phyloP scores from a whole-genome alignment of 2,888 invertebrate genomes.

The Eremobia ochroleuca region DNA sequence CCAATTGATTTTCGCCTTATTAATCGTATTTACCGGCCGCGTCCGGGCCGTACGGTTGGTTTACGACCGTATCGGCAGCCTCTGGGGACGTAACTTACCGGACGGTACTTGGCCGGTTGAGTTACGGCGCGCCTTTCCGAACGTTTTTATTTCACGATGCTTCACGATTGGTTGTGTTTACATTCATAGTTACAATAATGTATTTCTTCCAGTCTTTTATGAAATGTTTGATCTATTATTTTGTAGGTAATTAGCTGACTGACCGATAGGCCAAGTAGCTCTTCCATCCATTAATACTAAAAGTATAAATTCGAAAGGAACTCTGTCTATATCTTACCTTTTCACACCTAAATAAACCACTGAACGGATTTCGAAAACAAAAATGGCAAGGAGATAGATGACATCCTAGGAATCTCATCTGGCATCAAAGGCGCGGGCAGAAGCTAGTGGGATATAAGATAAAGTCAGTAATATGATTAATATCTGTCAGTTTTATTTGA shows the following conservation, averaged over 20 bases:
- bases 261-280: background rate
- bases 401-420: too few relatives aligned
- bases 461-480: background rate
- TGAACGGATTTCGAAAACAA: too few relatives aligned
- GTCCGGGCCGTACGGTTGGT: slow-evolving; percentile 46
- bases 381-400: background rate
- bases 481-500: background rate
- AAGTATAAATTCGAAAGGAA: too few relatives aligned
- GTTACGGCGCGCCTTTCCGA: slow-evolving; percentile 36
- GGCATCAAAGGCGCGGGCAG: too few relatives aligned
- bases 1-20: slow-evolving; percentile 44
- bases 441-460: background rate
- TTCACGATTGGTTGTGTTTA: slow-evolving; percentile 21
- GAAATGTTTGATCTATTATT: background rate
- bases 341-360: too few relatives aligned
- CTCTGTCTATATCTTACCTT: too few relatives aligned
- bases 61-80: slow-evolving; percentile 56
- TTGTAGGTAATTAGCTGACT: background rate
- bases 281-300: background rate
- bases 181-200: slow-evolving; percentile 8
- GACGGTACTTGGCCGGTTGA: slow-evolving; percentile 37
- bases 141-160: slow-evolving; percentile 19
- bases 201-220: background rate
- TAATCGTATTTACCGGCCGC: slow-evolving; percentile 55
- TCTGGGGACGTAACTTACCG: slow-evolving; percentile 58